These are phyloP conservation scores for Pseudococcus longispinus DNA, from an alignment of 2,888 invertebrate genomes.

Conservation along the genomic window DNA sequence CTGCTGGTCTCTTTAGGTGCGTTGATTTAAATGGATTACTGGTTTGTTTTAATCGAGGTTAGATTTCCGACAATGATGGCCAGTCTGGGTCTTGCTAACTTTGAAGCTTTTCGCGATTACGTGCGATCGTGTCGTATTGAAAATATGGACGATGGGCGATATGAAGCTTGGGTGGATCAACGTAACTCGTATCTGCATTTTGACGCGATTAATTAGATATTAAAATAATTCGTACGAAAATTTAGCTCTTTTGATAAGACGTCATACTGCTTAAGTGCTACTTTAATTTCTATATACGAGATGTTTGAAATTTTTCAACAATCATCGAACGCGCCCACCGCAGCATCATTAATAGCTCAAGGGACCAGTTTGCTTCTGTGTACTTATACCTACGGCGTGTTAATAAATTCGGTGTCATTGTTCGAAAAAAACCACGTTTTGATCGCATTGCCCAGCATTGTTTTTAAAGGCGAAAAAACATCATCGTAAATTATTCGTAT, in stretches of 20 bases:
- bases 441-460: slow-evolving; percentile 10
- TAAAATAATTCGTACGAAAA: background rate
- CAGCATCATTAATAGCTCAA: background rate
- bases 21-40: slow-evolving; percentile 12
- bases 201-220: background rate
- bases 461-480: background rate
- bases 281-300: background rate
- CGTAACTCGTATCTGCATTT: background rate
- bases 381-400: background rate
- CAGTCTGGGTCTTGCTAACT: background rate
- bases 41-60: slow-evolving; percentile 11
- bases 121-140: background rate
- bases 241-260: background rate
- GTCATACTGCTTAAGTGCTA: background rate
- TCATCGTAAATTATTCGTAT: slow-evolving; percentile 15
- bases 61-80: background rate
- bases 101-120: background rate
- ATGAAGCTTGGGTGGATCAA: no score
- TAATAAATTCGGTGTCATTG: slow-evolving; percentile 33
- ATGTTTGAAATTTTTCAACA: slow-evolving; percentile 11
- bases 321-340: slow-evolving; percentile 13
- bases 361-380: background rate
- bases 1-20: background rate
- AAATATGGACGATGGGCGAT: no score
- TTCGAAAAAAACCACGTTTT: slow-evolving; percentile 9